phyloP scores from a whole-genome alignment of 1,140 invertebrate genomes.

The Cotesia chilonis region DNA sequence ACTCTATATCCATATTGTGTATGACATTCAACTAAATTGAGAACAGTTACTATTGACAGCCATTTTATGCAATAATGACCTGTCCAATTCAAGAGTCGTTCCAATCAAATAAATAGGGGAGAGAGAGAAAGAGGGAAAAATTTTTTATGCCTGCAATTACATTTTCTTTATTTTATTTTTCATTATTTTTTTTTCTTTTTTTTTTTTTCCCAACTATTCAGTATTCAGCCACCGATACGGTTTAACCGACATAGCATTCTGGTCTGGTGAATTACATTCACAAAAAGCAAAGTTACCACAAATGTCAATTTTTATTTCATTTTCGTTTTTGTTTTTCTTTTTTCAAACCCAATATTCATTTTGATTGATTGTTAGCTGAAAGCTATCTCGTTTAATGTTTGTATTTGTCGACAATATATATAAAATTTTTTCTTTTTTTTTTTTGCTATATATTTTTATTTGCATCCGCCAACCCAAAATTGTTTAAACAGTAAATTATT shows the following conservation, averaged over 20 bases:
- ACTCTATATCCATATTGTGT: too few relatives aligned
- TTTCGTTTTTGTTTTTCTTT: background rate
- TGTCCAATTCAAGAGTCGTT: too few relatives aligned
- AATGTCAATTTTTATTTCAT: background rate
- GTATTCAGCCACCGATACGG: slow-evolving; percentile 13
- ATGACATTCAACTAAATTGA: too few relatives aligned
- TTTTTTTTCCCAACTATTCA: background rate
- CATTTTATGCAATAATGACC: too few relatives aligned
- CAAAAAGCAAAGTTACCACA: slow-evolving; percentile 1
- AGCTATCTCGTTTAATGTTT: background rate
- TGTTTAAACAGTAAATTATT: too few relatives aligned
- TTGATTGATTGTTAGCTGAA: slow-evolving; percentile 16
- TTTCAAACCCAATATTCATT: background rate
- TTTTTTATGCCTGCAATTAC: too few relatives aligned
- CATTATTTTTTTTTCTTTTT: background rate
- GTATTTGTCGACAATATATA: background rate
- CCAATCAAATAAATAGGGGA: too few relatives aligned
- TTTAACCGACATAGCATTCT: slow-evolving; percentile 20
- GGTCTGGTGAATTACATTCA: slow-evolving; percentile 3
- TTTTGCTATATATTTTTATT: too few relatives aligned
- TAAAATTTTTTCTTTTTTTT: background rate
- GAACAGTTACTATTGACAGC: too few relatives aligned
- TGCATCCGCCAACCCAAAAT: too few relatives aligned
- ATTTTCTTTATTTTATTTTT: background rate
- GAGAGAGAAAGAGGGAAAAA: too few relatives aligned